These are phyloP conservation scores for Scartelaos histophorus DNA, from an alignment of 2,113 vertebrate species.

Conservation along the genomic window DNA sequence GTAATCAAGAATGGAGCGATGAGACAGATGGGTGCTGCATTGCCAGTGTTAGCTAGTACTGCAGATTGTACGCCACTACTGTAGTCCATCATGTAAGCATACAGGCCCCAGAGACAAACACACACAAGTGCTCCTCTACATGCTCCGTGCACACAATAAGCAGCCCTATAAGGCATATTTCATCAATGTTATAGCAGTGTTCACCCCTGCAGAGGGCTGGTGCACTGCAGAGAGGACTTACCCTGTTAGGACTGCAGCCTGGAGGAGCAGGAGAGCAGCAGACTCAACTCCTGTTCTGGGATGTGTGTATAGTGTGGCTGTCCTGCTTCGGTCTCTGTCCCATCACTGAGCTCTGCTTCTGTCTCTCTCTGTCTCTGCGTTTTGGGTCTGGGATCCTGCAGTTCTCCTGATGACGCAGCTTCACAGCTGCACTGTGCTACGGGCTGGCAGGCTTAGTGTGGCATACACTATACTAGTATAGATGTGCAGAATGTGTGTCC, in stretches of 20 bases:
- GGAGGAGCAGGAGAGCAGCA: conserved; percentile 38
- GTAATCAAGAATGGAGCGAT: background rate
- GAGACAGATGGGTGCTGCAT: conserved; percentile 28
- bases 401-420: conserved; percentile 62
- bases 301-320: conserved; percentile 44
- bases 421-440: conserved; percentile 19
- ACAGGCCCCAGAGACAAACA: conserved; percentile 39
- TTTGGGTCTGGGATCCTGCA: conserved; percentile 62
- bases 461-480: background rate
- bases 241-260: conserved; percentile 52
- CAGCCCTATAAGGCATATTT: conserved; percentile 39
- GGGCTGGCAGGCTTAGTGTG: conserved; percentile 7
- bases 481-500: too few species aligned
- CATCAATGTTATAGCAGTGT: conserved; percentile 38
- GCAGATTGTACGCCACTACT: conserved; percentile 11
- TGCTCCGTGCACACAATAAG: conserved; percentile 43
- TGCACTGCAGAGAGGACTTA: conserved; percentile 59
- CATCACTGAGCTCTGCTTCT: conserved; percentile 54
- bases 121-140: conserved; percentile 46
- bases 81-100: conserved; percentile 29
- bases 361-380: conserved; percentile 39
- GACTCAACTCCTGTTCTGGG: conserved; percentile 43
- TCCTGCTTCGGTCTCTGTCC: conserved; percentile 33
- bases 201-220: conserved; percentile 36
- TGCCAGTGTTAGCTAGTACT: conserved; percentile 25